Evolutionary conservation across 2,113 vertebrate genomes (phyloP).

Genomic region (Anarrhichthys ocellatus): DNA sequence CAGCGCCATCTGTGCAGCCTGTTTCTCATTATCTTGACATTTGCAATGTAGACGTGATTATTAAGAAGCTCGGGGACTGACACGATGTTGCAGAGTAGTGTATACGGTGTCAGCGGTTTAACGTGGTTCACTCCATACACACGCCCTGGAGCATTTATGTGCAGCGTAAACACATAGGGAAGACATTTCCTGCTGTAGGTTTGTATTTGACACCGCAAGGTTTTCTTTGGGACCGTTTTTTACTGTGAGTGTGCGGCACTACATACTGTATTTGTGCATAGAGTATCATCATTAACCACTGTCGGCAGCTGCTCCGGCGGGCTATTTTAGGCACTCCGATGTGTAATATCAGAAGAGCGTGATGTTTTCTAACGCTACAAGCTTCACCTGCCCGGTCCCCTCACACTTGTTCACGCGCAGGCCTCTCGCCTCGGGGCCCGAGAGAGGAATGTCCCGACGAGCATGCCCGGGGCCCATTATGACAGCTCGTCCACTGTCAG

Average conservation of each 20-base stretch:
- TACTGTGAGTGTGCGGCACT: constrained; percentile 38
- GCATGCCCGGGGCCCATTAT: constrained; percentile 24
- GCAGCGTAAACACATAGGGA: constrained; percentile 20
- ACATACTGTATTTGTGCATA: constrained; percentile 35
- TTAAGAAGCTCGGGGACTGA: neutral
- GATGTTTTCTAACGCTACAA: constrained; percentile 65
- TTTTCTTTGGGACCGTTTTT: constrained; percentile 69
- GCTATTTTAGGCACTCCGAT: constrained; percentile 76
- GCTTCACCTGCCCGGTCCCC: constrained; percentile 72
- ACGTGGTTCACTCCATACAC: neutral
- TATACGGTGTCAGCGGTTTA: constrained; percentile 8
- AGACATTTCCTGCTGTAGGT: neutral
- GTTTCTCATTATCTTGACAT: constrained; percentile 48
- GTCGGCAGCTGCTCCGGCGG: constrained; percentile 65
- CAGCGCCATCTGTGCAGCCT: constrained; percentile 5
- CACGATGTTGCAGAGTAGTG: constrained; percentile 3
- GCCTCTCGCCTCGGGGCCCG: constrained; percentile 43
- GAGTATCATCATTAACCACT: constrained; percentile 69
- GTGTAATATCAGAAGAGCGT: constrained; percentile 74
- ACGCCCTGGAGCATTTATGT: neutral
- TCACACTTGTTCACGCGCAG: constrained; percentile 63
- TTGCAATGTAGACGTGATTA: constrained; percentile 2
- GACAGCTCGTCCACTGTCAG: constrained; percentile 44
- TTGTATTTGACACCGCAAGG: constrained; percentile 42
- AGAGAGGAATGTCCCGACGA: constrained; percentile 37